These are phyloP conservation scores for Tiliacea citrago DNA, from an alignment of 2,888 invertebrate genomes.

Conservation along the genomic window DNA sequence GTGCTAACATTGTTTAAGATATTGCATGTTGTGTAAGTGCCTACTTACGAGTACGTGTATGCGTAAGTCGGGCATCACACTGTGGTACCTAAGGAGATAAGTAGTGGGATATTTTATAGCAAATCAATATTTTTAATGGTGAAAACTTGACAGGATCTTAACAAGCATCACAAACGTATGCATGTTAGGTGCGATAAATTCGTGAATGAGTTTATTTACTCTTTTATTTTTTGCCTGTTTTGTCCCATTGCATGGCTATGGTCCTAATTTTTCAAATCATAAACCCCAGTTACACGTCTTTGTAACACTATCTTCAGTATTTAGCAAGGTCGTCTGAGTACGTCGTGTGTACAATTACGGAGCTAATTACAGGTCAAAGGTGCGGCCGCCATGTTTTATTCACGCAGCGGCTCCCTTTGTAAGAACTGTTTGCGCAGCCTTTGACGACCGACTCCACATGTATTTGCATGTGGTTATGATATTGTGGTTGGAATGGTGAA, in stretches of 20 bases:
- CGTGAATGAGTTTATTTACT: not conserved
- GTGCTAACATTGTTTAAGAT: conserved; percentile 31
- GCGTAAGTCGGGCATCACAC: not conserved
- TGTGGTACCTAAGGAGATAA: not conserved
- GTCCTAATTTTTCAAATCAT: not conserved
- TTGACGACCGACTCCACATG: conserved; percentile 41
- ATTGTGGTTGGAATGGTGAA: conserved; percentile 9
- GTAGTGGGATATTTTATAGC: not conserved
- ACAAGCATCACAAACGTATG: not conserved
- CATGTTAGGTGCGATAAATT: not conserved
- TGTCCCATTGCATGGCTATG: not conserved
- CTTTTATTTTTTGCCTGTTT: not conserved
- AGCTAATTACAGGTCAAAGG: conserved; percentile 66
- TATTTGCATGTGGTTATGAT: conserved; percentile 55
- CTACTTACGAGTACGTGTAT: not conserved
- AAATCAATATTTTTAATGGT: not conserved
- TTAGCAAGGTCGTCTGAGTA: conserved; percentile 15
- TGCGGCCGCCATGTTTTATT: conserved; percentile 54
- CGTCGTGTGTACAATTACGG: conserved; percentile 57
- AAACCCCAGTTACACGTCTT: not conserved
- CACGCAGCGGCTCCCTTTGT: conserved; percentile 39
- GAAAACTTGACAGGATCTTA: not conserved
- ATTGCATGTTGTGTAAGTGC: conserved; percentile 8
- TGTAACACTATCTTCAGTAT: conserved; percentile 3
- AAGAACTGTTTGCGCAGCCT: conserved; percentile 42